phyloP scores from a whole-genome alignment of 2,888 invertebrate species.

The Elegia similella region DNA sequence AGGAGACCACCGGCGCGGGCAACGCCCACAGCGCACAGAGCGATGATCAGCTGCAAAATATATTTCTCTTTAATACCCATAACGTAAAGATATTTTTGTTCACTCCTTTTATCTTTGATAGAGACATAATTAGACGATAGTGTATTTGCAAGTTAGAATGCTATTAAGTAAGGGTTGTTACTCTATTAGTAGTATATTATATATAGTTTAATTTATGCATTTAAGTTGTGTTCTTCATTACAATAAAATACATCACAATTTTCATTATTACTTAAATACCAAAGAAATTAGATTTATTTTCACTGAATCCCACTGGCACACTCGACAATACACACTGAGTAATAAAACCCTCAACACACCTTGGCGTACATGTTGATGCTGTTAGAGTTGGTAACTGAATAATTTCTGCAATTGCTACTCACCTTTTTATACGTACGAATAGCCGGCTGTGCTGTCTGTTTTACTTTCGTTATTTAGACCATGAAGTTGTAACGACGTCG shows the following conservation, averaged over 20 bases:
- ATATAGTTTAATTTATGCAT: no score
- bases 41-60: constrained; percentile 73
- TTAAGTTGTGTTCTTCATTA: no score
- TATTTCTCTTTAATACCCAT: no score
- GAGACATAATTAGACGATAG: no score
- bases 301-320: constrained; percentile 7
- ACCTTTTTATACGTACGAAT: constrained; percentile 66
- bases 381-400: constrained; percentile 76
- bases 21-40: constrained; percentile 82
- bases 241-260: no score
- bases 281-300: neutral
- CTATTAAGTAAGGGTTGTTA: no score
- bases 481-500: constrained; percentile 7
- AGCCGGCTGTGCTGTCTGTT: constrained; percentile 47
- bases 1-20: constrained; percentile 80
- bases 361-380: constrained; percentile 78
- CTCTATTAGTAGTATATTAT: no score
- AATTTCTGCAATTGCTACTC: constrained; percentile 61
- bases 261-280: no score
- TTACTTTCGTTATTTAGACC: constrained; percentile 64
- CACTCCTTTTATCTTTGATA: no score
- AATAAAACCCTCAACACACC: constrained; percentile 44
- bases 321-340: neutral
- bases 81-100: no score
- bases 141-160: no score